Percentiles rank a stretch among this genome's conserved stretches.
Conservation (phyloP, 2,888 invertebrate genomes). For the Rhopalosiphum nymphaeae region DNA sequence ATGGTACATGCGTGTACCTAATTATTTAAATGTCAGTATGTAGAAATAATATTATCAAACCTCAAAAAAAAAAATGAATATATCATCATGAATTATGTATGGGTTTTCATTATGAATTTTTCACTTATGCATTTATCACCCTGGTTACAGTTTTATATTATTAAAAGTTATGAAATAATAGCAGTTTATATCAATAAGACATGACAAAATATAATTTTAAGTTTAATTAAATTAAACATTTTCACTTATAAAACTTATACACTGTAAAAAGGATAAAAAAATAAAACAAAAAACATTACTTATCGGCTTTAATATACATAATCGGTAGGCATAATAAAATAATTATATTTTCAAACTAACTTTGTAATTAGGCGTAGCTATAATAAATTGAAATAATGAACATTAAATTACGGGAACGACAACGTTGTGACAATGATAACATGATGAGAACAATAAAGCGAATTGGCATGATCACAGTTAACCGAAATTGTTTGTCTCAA, state of each 20-base stretch:
- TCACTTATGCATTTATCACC: background rate
- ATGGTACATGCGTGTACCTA: too few relatives aligned
- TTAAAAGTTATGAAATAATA: background rate
- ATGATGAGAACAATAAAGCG: background rate
- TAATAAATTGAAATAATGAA: background rate
- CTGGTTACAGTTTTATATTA: background rate
- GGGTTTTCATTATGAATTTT: background rate
- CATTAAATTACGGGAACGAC: background rate
- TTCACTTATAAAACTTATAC: background rate
- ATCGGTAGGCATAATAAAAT: background rate
- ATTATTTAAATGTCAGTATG: too few relatives aligned
- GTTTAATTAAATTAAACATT: background rate
- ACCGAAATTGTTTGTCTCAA: constrained; percentile 3
- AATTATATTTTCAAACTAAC: background rate
- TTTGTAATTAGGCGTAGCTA: background rate
- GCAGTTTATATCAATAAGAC: background rate
- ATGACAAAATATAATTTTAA: background rate
- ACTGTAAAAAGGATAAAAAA: background rate
- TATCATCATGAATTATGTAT: background rate
- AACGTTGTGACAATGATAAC: background rate
- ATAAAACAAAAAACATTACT: background rate
- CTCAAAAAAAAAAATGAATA: too few relatives aligned
- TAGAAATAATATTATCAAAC: too few relatives aligned
- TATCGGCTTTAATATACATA: background rate
- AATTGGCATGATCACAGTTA: background rate